Evolutionary conservation across 2,888 invertebrate genomes (phyloP).

Genomic region (Zaprionus bogoriensis): DNA sequence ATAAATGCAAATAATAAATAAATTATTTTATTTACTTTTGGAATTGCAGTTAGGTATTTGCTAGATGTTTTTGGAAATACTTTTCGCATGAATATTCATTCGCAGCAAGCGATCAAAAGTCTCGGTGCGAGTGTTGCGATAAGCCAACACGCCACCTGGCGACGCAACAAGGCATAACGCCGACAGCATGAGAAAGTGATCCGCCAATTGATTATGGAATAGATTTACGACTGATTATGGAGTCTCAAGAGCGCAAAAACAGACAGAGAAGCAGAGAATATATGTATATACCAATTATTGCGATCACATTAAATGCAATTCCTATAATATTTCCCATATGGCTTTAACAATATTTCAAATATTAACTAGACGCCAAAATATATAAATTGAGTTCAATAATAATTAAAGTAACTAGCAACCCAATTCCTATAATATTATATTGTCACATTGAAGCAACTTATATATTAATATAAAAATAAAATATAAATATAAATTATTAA

Average conservation of each 20-base stretch:
- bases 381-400: too few species aligned
- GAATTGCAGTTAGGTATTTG: too few species aligned
- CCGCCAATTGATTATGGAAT: neutral
- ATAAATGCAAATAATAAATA: neutral
- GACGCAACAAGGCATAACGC: conserved; percentile 37
- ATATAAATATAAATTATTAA: too few species aligned
- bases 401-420: too few species aligned
- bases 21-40: conserved; percentile 1
- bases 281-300: too few species aligned
- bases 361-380: too few species aligned
- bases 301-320: too few species aligned
- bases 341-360: too few species aligned
- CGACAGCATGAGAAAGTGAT: conserved; percentile 9
- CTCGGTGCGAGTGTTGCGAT: neutral
- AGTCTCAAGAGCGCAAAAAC: conserved; percentile 1
- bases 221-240: conserved; percentile 1
- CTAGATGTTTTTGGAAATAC: neutral
- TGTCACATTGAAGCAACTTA: too few species aligned
- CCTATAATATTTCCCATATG: too few species aligned
- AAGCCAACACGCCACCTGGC: conserved; percentile 34
- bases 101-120: neutral
- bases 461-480: too few species aligned
- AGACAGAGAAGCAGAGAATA: neutral
- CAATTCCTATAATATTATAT: too few species aligned
- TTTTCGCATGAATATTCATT: conserved; percentile 2